Evolutionary conservation across 2,113 vertebrate genomes (phyloP).

Genomic region (Gnathonemus echidnorhynchus): DNA sequence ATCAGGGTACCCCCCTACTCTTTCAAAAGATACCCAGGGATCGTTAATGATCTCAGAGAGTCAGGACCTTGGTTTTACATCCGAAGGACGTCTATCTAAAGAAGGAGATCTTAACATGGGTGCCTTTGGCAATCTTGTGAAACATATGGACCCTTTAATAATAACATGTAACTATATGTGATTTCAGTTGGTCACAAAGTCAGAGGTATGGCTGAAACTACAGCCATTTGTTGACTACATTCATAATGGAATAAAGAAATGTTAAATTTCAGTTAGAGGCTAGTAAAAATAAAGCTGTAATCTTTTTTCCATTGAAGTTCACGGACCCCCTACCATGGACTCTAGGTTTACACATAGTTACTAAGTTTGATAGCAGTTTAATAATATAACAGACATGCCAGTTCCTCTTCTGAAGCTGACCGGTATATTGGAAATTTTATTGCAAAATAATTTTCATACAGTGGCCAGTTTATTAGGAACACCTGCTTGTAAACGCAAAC

Average conservation of each 20-base stretch:
- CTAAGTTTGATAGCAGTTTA: neutral
- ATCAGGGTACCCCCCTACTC: neutral
- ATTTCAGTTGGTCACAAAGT: neutral
- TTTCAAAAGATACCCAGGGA: neutral
- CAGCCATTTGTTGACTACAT: neutral
- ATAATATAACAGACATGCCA: neutral
- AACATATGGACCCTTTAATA: neutral
- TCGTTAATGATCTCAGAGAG: neutral
- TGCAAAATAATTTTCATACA: neutral
- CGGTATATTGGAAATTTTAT: neutral
- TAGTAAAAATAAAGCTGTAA: neutral
- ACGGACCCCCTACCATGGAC: neutral
- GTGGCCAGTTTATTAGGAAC: neutral
- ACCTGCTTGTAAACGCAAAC: neutral
- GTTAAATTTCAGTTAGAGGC: neutral
- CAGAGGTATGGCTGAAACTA: neutral
- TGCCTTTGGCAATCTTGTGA: neutral
- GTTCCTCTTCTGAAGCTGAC: neutral
- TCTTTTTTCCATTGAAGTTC: neutral
- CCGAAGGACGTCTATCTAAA: neutral
- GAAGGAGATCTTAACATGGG: neutral
- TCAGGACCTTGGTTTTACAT: neutral
- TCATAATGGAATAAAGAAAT: neutral
- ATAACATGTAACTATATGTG: neutral
- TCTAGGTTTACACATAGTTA: neutral